These are phyloP conservation scores for Tineola bisselliella DNA, from an alignment of 2,888 invertebrate species.

Conservation along the genomic window DNA sequence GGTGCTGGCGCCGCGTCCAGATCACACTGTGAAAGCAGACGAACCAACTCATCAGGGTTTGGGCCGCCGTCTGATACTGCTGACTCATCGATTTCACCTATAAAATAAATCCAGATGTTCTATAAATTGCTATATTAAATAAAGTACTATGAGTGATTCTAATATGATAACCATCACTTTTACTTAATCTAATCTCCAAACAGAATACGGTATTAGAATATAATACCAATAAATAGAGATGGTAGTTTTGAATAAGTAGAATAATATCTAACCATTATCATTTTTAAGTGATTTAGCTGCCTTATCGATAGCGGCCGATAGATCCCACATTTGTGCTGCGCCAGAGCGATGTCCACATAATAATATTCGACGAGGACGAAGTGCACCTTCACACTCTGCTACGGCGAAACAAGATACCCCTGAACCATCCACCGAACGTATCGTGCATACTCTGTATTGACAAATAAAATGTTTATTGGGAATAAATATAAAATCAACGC, in stretches of 20 bases:
- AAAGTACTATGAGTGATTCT: too few relatives aligned
- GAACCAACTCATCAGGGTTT: conserved; percentile 88
- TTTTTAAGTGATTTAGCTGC: conserved; percentile 1
- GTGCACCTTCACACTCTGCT: conserved; percentile 97
- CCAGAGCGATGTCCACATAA: conserved; percentile 94
- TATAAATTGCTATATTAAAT: too few relatives aligned
- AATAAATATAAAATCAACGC: too few relatives aligned
- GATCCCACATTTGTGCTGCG: conserved; percentile 97
- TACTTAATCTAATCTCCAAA: too few relatives aligned
- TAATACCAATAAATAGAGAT: too few relatives aligned
- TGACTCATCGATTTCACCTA: conserved; percentile 58
- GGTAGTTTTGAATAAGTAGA: too few relatives aligned
- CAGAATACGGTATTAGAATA: too few relatives aligned
- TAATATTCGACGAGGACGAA: conserved; percentile 87
- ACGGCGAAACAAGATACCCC: conserved; percentile 96
- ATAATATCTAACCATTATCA: neutral
- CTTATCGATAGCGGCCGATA: conserved; percentile 92
- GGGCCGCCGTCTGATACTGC: conserved; percentile 82
- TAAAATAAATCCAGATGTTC: neutral
- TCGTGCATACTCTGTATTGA: conserved; percentile 83
- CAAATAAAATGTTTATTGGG: neutral
- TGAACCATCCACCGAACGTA: conserved; percentile 93
- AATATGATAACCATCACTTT: too few relatives aligned
- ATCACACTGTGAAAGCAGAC: conserved; percentile 93
- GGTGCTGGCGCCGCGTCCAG: conserved; percentile 85